These are phyloP conservation scores for Philereme transversata DNA, from an alignment of 2,888 invertebrate species.

Conservation along the genomic window DNA sequence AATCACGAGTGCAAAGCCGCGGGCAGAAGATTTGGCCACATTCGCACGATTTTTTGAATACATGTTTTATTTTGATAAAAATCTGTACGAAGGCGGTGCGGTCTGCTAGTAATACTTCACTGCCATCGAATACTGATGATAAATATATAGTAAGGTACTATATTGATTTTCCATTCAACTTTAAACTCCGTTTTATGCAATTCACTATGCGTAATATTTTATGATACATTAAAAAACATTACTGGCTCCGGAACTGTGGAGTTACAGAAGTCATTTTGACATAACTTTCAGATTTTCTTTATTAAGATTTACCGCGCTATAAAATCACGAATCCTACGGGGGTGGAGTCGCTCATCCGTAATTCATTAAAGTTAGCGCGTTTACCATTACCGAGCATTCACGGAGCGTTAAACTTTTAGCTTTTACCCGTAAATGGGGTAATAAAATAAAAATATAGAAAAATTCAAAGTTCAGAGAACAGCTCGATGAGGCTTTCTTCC, in stretches of 20 bases:
- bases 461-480: slow-evolving; percentile 50
- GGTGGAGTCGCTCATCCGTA: slow-evolving; percentile 74
- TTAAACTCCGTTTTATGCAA: no score
- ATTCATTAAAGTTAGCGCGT: slow-evolving; percentile 78
- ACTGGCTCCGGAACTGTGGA: slow-evolving; percentile 6
- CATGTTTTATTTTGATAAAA: no score
- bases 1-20: no score
- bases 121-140: no score
- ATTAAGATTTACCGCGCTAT: slow-evolving; percentile 69
- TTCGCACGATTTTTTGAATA: no score
- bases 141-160: no score
- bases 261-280: slow-evolving; percentile 51
- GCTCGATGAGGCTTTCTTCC: slow-evolving; percentile 19
- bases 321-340: slow-evolving; percentile 72
- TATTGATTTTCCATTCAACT: no score
- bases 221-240: background rate
- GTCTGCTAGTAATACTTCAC: no score
- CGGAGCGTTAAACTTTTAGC: slow-evolving; percentile 64
- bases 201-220: no score
- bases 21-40: no score
- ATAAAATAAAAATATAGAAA: slow-evolving; percentile 72
- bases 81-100: no score
- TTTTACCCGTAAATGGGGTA: slow-evolving; percentile 68
- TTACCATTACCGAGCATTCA: slow-evolving; percentile 69
- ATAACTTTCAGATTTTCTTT: slow-evolving; percentile 67